These are phyloP conservation scores for Pelecanoides urinatrix DNA, from an alignment of 2,113 vertebrate genomes.

Conservation along the genomic window DNA sequence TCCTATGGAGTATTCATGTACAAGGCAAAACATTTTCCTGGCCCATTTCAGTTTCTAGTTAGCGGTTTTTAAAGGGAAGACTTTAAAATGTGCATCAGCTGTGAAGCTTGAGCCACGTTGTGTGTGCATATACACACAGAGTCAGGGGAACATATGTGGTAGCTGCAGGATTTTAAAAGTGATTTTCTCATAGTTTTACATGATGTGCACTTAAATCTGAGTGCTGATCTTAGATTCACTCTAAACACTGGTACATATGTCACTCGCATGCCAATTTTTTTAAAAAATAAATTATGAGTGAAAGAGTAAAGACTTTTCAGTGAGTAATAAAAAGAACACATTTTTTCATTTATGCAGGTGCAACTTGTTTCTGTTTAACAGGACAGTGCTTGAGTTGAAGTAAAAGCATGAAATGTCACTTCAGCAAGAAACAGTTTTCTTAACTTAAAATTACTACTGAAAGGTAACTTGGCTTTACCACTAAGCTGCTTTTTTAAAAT, in stretches of 20 bases:
- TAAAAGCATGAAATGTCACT: background rate
- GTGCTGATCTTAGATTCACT: background rate
- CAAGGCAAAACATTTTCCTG: rapidly evolving
- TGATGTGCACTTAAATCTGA: background rate
- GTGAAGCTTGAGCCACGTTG: background rate
- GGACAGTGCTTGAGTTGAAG: background rate
- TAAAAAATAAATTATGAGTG: background rate
- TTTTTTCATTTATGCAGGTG: background rate
- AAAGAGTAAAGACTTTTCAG: background rate
- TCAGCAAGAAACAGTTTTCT: background rate
- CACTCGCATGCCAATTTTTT: background rate
- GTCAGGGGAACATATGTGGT: background rate
- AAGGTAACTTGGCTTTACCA: background rate
- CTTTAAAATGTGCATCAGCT: background rate
- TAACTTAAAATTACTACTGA: background rate
- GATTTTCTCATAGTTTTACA: slow-evolving; percentile 24
- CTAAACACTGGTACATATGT: background rate
- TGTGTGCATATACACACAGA: background rate
- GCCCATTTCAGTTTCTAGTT: background rate
- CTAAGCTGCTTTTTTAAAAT: background rate
- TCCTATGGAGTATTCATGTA: background rate
- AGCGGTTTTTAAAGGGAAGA: background rate
- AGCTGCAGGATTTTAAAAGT: background rate
- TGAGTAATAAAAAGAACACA: background rate
- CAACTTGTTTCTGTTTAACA: background rate